Percentiles rank a stretch among this genome's conserved stretches.
phyloP scores from a whole-genome alignment of 2,797 vertebrate genomes.

The Phyllotis vaccarum region DNA sequence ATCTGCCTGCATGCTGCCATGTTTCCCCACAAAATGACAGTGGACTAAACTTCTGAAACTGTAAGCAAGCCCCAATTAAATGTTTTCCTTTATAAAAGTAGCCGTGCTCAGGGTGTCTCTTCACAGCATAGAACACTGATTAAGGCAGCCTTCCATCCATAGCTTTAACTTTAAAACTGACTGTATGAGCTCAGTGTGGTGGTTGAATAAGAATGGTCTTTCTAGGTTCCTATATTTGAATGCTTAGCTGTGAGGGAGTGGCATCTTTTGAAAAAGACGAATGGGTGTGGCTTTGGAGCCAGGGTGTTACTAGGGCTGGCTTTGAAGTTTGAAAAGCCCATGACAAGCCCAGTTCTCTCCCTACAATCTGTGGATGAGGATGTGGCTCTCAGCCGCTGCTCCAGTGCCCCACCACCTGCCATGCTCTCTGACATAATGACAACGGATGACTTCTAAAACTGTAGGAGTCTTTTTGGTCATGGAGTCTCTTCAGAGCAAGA shows the following conservation, averaged over 20 bases:
- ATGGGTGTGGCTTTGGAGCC: background rate
- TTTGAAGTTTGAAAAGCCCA: background rate
- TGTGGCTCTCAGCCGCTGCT: background rate
- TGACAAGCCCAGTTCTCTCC: background rate
- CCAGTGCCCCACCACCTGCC: background rate
- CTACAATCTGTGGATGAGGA: background rate
- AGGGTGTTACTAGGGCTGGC: background rate
- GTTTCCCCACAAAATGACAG: background rate
- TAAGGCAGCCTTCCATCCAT: background rate
- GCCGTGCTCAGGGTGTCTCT: background rate
- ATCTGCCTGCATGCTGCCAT: background rate
- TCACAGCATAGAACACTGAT: background rate
- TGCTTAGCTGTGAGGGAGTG: background rate
- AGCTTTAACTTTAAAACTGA: background rate
- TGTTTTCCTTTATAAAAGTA: background rate
- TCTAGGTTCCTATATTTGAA: background rate
- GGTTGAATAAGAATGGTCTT: background rate
- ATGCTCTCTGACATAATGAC: background rate
- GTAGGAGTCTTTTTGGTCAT: background rate
- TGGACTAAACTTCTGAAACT: background rate
- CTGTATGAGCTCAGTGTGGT: background rate
- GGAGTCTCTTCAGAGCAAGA: background rate
- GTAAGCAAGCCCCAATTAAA: background rate
- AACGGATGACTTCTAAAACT: background rate
- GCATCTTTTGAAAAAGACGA: background rate